Base-by-base conservation (phyloP, 2,797 vertebrate species). In the Clarias laeviceps region DNA sequence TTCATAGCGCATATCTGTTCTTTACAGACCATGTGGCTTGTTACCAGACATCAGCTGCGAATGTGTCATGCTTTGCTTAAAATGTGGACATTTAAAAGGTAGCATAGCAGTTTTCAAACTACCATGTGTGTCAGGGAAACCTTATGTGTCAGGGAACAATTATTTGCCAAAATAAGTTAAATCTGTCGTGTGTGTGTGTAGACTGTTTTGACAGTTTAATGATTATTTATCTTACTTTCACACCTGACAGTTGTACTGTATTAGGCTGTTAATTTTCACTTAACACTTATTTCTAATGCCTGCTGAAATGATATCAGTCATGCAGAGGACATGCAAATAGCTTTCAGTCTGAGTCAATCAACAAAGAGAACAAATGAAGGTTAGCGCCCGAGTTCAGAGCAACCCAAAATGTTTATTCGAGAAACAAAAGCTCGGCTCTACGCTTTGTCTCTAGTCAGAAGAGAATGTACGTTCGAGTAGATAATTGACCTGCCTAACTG, bases 371-470 rank as follows among this genome's bases (percentile, higher is more conserved):
- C 57, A 83, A 83, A 20, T 70, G 32, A 3, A n/a, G 5, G 27
- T 73, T 57, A 32, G 69, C 24, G 37, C 12, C 18, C 1, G 12
- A 3, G 50, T 61, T 74, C 72, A 69, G 7, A 34, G 12, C 24
- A 37, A 12, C 56, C 12, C 1, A 11, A 65, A 54, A 64, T 4
- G 82, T 84, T 83, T 88, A 86, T 81, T 86, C 20, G 57, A 45
- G 40, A 82, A 81, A 76, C 22, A 85, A 85, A 80, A 64, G 27
- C 2, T 54, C 37, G 45, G 54, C 24, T 22, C 45, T 20, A 9
- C 29, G 22, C 74, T n/a, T 45, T 20, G n/a, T 29, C 11, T 62
- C 11, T 24, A 27, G n/a, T 20, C 54, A n/a, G 18, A 76, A 29
- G 27, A 8, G 22, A 8, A 11, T 1, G 45, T 45, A 17, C 18